phyloP scores from a whole-genome alignment of 2,113 vertebrate species.

The Notothenia rossii region DNA sequence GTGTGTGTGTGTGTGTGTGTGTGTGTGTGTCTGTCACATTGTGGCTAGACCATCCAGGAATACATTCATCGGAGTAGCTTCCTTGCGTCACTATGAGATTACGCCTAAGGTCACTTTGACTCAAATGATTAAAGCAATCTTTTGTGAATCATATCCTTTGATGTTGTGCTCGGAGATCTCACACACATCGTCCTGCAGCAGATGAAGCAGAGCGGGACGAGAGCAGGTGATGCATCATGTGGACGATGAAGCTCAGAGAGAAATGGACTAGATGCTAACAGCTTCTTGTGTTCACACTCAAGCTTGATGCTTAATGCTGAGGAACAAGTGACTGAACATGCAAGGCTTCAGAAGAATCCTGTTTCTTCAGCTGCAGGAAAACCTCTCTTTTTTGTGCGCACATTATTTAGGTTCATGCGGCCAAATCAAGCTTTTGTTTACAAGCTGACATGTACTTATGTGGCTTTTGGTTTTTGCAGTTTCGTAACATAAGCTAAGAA shows the following conservation, averaged over 20 bases:
- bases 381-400: background rate
- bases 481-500: background rate
- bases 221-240: background rate
- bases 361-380: no score
- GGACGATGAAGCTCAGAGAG: background rate
- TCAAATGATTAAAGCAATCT: no score
- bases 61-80: background rate
- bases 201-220: background rate
- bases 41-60: background rate
- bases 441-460: background rate
- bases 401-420: background rate
- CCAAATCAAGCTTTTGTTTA: background rate
- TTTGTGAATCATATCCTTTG: no score
- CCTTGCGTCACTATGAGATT: no score
- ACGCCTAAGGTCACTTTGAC: no score
- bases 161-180: no score
- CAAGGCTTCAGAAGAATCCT: background rate
- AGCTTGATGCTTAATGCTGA: background rate
- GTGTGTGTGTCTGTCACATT: no score
- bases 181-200: no score
- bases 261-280: no score
- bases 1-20: background rate
- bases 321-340: background rate
- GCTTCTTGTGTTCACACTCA: background rate
- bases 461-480: background rate